A percentile compares a stretch with the other conserved stretches of the same genome.
These are phyloP conservation scores for Galagoides demidoff DNA, from an alignment of 2,797 vertebrate genomes.

Conservation along the genomic window DNA sequence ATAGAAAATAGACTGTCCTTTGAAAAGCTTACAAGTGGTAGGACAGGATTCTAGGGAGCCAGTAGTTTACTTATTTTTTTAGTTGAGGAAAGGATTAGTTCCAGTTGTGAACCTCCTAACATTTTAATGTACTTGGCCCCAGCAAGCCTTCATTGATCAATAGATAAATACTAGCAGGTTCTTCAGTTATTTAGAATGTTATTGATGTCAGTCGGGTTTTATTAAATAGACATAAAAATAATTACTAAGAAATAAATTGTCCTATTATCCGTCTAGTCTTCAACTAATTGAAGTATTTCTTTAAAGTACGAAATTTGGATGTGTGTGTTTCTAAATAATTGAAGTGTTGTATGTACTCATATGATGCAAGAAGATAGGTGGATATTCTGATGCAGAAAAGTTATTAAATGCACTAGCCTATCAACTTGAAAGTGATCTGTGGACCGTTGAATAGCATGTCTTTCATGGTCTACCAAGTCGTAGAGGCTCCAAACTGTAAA, in stretches of 20 bases:
- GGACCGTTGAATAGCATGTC: background rate
- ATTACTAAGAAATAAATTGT: background rate
- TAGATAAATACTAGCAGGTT: background rate
- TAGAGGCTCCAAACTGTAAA: background rate
- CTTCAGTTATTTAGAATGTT: background rate
- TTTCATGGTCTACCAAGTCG: background rate
- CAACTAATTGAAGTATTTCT: background rate
- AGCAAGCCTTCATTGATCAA: background rate
- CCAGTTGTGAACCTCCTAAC: background rate
- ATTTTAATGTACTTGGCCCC: background rate
- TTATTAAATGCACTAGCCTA: background rate
- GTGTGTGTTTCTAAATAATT: constrained; percentile 32
- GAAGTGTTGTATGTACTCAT: background rate
- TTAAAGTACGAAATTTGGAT: background rate
- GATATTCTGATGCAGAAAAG: background rate
- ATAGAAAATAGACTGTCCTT: background rate
- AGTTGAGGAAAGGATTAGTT: background rate
- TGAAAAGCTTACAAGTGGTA: background rate
- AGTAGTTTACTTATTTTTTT: background rate
- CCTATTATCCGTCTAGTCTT: background rate
- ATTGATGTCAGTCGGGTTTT: background rate
- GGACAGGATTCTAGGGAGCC: background rate
- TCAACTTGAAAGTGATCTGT: background rate
- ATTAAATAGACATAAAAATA: background rate
- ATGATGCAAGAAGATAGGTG: background rate